Percentiles rank a stretch among this genome's conserved stretches.
phyloP scores from a whole-genome alignment of 2,888 invertebrate genomes.

The Diploptera punctata region DNA sequence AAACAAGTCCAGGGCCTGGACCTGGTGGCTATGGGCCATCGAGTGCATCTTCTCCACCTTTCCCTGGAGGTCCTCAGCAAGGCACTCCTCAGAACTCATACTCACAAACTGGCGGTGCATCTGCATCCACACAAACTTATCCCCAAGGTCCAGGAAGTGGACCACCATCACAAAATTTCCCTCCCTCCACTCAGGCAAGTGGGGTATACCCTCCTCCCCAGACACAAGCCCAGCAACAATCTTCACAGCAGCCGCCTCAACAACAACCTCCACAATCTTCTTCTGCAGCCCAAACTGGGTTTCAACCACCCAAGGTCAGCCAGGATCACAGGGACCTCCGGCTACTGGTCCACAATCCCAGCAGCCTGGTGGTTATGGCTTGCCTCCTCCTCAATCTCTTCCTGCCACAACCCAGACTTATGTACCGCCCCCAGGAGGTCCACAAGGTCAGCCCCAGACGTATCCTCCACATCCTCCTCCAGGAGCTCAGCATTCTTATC shows the following conservation, averaged over 20 bases:
- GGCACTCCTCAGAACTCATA: conserved; percentile 46
- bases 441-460: conserved; percentile 39
- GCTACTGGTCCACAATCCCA: conserved; percentile 34
- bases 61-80: conserved; percentile 45
- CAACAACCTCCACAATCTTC: conserved; percentile 31
- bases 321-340: conserved; percentile 40
- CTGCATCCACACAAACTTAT: conserved; percentile 62
- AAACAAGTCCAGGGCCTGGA: conserved; percentile 62
- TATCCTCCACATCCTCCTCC: conserved; percentile 48
- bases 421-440: conserved; percentile 36
- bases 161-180: conserved; percentile 55
- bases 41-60: conserved; percentile 54
- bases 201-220: conserved; percentile 36
- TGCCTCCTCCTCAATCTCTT: conserved; percentile 41
- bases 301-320: conserved; percentile 52
- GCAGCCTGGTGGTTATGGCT: conserved; percentile 41
- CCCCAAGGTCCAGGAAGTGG: conserved; percentile 58
- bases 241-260: conserved; percentile 34
- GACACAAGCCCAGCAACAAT: conserved; percentile 36
- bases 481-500: conserved; percentile 38
- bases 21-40: conserved; percentile 53
- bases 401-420: conserved; percentile 42
- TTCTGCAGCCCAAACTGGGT: conserved; percentile 54
- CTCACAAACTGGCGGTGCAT: conserved; percentile 60
- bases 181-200: conserved; percentile 64